Evolutionary conservation across 2,888 invertebrate species (phyloP).

Genomic region (Synergus laeviventris): DNA sequence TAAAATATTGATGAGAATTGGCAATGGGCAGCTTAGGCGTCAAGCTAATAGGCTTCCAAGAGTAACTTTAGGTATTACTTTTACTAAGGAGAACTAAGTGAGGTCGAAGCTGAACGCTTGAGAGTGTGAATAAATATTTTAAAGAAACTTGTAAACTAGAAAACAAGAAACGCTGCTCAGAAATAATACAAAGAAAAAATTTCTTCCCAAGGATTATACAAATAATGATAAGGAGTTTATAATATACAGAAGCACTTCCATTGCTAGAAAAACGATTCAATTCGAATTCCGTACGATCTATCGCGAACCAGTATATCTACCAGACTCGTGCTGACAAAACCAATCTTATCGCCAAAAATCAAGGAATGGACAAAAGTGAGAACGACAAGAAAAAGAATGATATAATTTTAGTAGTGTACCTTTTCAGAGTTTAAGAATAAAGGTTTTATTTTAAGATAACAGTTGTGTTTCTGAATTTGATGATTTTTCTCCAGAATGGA

Average conservation of each 20-base stretch:
- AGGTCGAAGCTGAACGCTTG: conserved; percentile 69
- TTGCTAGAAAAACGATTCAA: conserved; percentile 55
- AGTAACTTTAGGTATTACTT: conserved; percentile 72
- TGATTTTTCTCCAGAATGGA: not conserved
- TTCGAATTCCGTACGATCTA: conserved; percentile 56
- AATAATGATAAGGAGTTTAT: conserved; percentile 42
- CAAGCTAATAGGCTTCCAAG: conserved; percentile 75
- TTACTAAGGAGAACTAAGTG: conserved; percentile 68
- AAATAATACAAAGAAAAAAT: conserved; percentile 69
- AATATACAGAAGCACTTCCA: conserved; percentile 59
- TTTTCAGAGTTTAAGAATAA: not conserved
- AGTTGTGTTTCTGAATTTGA: not conserved
- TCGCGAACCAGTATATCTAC: conserved; percentile 58
- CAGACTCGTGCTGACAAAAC: conserved; percentile 59
- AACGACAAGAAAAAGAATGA: not conserved
- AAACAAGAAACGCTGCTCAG: conserved; percentile 71
- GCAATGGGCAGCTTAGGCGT: conserved; percentile 36
- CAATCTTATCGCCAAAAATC: conserved; percentile 14
- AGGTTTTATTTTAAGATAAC: not conserved
- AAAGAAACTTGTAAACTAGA: conserved; percentile 62
- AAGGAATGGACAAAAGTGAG: not conserved
- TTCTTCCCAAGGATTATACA: conserved; percentile 63
- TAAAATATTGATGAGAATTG: not conserved
- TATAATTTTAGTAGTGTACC: not conserved
- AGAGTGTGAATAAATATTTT: conserved; percentile 74